Percentiles rank a stretch among this genome's conserved stretches.
phyloP scores from a whole-genome alignment of 2,797 vertebrate species.

The Choloepus didactylus region DNA sequence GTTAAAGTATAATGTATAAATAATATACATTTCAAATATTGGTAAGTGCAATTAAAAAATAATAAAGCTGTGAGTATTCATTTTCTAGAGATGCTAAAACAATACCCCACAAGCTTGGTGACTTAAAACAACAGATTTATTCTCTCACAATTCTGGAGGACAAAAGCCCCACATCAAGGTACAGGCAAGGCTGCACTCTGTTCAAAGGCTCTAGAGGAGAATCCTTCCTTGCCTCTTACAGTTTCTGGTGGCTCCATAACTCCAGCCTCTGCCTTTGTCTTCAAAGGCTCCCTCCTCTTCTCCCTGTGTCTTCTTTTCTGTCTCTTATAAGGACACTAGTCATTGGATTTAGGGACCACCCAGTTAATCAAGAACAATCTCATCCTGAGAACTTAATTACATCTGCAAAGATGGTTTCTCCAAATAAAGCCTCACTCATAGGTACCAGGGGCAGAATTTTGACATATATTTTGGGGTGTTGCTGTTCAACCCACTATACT shows the following conservation, averaged over 20 bases:
- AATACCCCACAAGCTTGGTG: neutral
- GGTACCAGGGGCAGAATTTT: neutral
- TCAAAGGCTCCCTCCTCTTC: neutral
- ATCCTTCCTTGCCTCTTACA: neutral
- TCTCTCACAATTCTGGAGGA: neutral
- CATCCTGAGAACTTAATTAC: neutral
- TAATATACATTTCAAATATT: neutral
- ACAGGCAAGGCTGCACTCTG: neutral
- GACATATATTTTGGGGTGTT: neutral
- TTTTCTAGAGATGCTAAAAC: neutral
- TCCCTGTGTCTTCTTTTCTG: neutral
- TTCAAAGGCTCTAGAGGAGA: neutral
- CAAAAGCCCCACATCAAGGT: neutral
- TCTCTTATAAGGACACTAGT: neutral
- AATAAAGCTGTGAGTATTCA: neutral
- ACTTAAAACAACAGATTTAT: neutral
- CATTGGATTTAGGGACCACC: neutral
- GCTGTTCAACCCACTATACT: neutral
- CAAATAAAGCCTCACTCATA: neutral
- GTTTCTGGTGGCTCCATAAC: neutral
- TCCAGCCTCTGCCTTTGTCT: neutral
- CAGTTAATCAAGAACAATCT: neutral
- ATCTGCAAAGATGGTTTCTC: neutral
- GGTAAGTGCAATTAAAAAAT: neutral
- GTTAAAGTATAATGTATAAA: neutral